Evolutionary conservation across 2,888 invertebrate genomes (phyloP), one percentile per base, ranked within the genome.

Genomic region (Leucoma salicis): DNA sequence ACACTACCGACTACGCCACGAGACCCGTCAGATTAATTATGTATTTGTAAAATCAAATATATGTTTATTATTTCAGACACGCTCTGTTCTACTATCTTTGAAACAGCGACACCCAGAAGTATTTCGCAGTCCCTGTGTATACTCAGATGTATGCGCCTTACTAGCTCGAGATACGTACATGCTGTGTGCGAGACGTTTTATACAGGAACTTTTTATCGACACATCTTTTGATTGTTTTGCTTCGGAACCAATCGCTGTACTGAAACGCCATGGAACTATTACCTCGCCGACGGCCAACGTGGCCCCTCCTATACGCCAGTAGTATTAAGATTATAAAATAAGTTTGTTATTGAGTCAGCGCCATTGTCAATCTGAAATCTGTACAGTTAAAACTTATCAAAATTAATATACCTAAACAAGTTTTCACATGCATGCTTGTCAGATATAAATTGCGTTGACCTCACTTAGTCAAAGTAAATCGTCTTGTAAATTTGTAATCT

Each of bases 161-260:
- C 87, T 98, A 41, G 93, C 95, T 0, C 92, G 93, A 39, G 95
- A 94, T 74, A 94, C 95, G 31, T 97, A 96, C 80, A 93, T 97
- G 69, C 89, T 97, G 69, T 92, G 93, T 48, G 94, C 97, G 2
- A 91, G 98, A 8, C 92, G 97, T 41, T 96, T 98, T 79, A 89
- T 99, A 18, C 98, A 99, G 77, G 99, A 99, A 78, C 90, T 99
- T 25, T 99, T 99, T 81, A 91, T 96, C 36, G 98, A 98, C 70
- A 91, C 96, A 14, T 90, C 91, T 66, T 96, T 95, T 72, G 93
- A 94, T 35, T 91, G 89, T 53, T 92, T 94, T 58, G 79, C 84
- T 31, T 62, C 65, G 14, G 92, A 91, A 48, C 91, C 92, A 0
- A 64, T 79, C 33, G 81, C 84, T 2, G 78, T 93, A 7, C 70